Evolutionary conservation across 2,113 vertebrate species (phyloP).

Genomic region (Coreoperca whiteheadi): DNA sequence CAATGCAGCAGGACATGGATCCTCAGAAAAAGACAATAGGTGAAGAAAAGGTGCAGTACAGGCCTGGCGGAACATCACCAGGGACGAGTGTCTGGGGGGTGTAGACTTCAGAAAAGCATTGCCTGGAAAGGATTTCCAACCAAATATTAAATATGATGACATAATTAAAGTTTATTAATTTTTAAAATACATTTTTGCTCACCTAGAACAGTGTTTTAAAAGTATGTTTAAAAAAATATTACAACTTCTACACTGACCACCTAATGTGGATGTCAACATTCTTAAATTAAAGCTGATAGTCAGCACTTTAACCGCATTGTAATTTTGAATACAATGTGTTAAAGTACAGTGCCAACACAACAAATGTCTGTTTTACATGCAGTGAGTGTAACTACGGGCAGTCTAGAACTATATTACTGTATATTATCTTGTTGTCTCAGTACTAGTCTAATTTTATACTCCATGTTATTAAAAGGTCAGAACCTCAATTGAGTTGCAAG

Average conservation of each 20-base stretch:
- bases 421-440: not conserved
- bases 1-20: not conserved
- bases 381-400: no score
- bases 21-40: not conserved
- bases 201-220: not conserved
- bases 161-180: not conserved
- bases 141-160: not conserved
- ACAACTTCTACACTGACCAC: not conserved
- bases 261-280: not conserved
- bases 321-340: not conserved
- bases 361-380: no score
- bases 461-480: not conserved
- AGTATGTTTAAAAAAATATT: not conserved
- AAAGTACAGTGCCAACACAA: not conserved
- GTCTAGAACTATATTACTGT: not conserved
- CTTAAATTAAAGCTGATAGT: not conserved
- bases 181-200: not conserved
- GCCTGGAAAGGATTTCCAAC: not conserved
- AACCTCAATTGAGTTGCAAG: not conserved
- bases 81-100: not conserved
- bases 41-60: not conserved
- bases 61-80: not conserved
- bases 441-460: no score
- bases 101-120: not conserved
- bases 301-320: not conserved